Evolutionary conservation across 1,140 invertebrate species (phyloP).

Genomic region (Protaetia brevitarsis): DNA sequence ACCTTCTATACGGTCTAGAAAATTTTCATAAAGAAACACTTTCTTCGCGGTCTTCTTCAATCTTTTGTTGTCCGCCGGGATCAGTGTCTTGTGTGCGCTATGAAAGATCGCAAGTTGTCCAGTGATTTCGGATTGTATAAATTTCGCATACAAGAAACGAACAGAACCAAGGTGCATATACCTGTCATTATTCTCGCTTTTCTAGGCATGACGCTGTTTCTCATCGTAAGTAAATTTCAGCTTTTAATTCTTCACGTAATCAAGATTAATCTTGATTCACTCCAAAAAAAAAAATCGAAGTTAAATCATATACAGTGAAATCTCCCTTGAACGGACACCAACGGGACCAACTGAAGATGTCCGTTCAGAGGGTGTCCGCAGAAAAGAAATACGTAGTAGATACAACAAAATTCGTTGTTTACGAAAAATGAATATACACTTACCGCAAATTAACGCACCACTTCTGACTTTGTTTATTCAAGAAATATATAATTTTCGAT

Average conservation of each 20-base stretch:
- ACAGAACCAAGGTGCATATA: background rate
- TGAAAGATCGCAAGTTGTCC: conserved; percentile 17
- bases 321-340: no score
- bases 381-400: no score
- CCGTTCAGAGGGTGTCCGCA: no score
- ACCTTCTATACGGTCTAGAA: background rate
- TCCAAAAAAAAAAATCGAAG: background rate
- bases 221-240: conserved; percentile 15
- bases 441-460: no score
- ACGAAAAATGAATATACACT: no score
- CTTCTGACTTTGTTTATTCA: no score
- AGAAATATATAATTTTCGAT: no score
- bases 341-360: no score
- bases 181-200: conserved; percentile 7
- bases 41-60: background rate
- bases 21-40: conserved; percentile 1
- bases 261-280: background rate
- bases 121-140: conserved; percentile 24
- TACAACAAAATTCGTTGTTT: no score
- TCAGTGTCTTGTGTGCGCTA: background rate
- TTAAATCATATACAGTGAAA: background rate
- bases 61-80: background rate
- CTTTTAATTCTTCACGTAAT: background rate
- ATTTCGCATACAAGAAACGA: background rate
- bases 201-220: background rate